Evolutionary conservation across 2,888 invertebrate genomes (phyloP), one percentile per base, ranked within the genome.

Genomic region (Volucella zonaria): DNA sequence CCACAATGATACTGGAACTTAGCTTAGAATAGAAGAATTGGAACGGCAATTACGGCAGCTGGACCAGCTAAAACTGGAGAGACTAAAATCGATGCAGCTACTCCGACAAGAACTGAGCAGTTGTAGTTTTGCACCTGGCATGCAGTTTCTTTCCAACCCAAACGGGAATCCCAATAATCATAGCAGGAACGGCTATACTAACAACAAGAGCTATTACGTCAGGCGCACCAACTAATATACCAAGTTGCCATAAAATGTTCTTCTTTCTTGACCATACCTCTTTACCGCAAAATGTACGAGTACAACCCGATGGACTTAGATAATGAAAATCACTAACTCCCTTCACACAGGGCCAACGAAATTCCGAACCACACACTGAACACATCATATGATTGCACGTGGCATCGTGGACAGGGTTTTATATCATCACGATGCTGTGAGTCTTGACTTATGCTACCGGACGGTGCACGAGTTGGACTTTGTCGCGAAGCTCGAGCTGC

Each of bases 291-390:
- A 97, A 97, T 31, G n/a, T n/a, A n/a, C n/a, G n/a, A n/a, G 97
- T 97, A 92, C 97, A 97, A 23, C 97, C 97, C 87, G 97, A 97
- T 52, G 97, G 97, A 92, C 98, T 98, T 67, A 99, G 94, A 92
- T 98, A 99, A 93, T 99, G 99, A 88, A 99, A 94, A 93, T 99
- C 99, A 86, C 97, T 98, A 85, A 99, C 98, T 93, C 98, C 98
- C 92, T 98, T 98, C 97, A 99, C 97, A 91, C 99, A 99, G 86
- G 99, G 95, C 99, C 99, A 99, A 93, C 99, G 99, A 93, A 99
- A 99, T 93, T 99, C 98, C 0, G 98, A 97, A 80, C 97, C 97
- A 92, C 99, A 99, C 66, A 99, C 96, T 87, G 97, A 96, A 92
- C 99, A 99, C 89, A 97, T 97, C 98, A 99, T 99, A 93, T 99